phyloP scores from a whole-genome alignment of 2,113 vertebrate species.

The Caloenas nicobarica region DNA sequence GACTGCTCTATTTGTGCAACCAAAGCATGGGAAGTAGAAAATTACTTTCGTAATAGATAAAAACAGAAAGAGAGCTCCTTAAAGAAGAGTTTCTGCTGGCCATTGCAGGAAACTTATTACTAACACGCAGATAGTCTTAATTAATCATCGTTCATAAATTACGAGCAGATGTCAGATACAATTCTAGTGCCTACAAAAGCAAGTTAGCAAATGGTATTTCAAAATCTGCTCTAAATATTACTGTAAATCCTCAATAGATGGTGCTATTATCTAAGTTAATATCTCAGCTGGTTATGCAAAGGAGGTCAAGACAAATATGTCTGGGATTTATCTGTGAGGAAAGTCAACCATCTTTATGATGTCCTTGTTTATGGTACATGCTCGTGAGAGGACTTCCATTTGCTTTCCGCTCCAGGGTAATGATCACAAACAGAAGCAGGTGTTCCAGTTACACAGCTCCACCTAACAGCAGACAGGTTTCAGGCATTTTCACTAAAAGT shows the following conservation, averaged over 20 bases:
- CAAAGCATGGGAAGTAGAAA: neutral
- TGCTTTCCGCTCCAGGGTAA: neutral
- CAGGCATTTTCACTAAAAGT: neutral
- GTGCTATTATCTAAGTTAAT: constrained; percentile 68
- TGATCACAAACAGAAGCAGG: neutral
- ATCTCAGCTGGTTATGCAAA: constrained; percentile 42
- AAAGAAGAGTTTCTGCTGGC: neutral
- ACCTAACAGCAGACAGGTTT: neutral
- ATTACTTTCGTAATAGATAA: neutral
- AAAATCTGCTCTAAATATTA: neutral
- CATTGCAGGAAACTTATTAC: neutral
- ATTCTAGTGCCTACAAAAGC: neutral
- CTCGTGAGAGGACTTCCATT: neutral
- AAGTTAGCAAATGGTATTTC: neutral
- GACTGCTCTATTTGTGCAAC: neutral
- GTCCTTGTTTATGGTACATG: neutral
- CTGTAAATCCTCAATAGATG: constrained; percentile 65
- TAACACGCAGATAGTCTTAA: neutral
- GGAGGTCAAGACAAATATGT: neutral
- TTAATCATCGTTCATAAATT: neutral
- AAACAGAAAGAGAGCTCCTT: neutral
- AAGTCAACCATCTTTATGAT: neutral
- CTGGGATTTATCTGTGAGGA: neutral
- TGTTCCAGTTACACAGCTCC: neutral
- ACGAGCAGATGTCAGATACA: neutral